Percentiles rank a stretch among this genome's conserved stretches.
These are phyloP conservation scores for Catharus bicknelli DNA, from an alignment of 2,113 vertebrate genomes.

Conservation along the genomic window DNA sequence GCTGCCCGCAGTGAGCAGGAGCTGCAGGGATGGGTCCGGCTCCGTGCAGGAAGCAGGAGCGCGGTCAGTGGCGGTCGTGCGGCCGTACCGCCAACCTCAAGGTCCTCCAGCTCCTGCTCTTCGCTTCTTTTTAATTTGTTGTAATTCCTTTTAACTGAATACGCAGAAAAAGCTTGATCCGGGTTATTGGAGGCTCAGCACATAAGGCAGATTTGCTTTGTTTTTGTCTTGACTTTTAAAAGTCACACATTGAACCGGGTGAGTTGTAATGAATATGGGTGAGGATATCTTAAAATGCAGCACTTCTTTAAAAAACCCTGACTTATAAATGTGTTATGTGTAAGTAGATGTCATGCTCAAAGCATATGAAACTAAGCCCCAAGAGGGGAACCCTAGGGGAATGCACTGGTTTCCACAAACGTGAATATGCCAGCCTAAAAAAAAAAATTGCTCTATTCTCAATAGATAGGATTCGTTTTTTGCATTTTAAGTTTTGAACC, in stretches of 20 bases:
- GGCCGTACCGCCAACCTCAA: accelerated
- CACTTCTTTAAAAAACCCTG: background rate
- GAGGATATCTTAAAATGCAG: background rate
- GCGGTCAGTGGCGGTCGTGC: no score
- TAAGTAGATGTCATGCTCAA: background rate
- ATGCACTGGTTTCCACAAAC: background rate
- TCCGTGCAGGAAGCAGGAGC: background rate
- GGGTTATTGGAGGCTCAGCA: background rate
- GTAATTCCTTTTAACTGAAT: background rate
- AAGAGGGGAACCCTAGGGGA: accelerated
- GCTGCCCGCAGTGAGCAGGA: background rate
- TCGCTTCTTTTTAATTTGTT: background rate
- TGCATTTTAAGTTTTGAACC: background rate
- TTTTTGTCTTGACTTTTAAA: background rate
- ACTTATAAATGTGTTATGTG: no score
- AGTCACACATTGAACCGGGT: accelerated
- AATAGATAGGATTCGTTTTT: background rate
- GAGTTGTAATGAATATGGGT: background rate
- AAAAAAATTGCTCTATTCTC: background rate
- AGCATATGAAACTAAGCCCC: accelerated
- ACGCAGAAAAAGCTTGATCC: accelerated
- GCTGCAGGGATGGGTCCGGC: background rate
- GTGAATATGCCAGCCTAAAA: background rate
- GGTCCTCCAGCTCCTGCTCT: background rate
- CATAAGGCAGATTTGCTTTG: background rate